These are phyloP conservation scores for Tupaia tana DNA, from an alignment of 2,113 vertebrate genomes.

Conservation along the genomic window DNA sequence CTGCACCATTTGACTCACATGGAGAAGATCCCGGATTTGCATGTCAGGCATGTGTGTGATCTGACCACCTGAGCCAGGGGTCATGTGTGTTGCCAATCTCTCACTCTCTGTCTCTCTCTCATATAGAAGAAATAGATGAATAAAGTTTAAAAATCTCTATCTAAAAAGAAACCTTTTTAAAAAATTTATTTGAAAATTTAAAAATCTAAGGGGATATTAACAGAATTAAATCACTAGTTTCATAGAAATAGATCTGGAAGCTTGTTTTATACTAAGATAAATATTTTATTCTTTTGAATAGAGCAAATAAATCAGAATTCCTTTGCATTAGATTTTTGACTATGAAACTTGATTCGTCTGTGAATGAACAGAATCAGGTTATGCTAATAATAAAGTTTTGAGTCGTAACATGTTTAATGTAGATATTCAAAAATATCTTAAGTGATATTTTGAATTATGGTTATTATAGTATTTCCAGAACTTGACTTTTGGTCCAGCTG, in stretches of 20 bases:
- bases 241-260: not conserved
- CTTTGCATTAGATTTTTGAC: not conserved
- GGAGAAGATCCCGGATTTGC: too few relatives aligned
- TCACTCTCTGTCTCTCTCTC: too few relatives aligned
- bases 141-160: too few relatives aligned
- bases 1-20: too few relatives aligned
- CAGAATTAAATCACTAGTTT: not conserved
- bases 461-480: slow-evolving; percentile 24
- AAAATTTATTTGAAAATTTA: not conserved
- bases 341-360: slow-evolving; percentile 7
- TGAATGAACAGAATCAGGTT: not conserved
- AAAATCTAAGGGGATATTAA: not conserved
- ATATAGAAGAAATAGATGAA: too few relatives aligned
- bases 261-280: not conserved
- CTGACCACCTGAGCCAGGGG: too few relatives aligned
- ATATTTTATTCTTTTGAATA: not conserved
- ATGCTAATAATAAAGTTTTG: slow-evolving; percentile 49
- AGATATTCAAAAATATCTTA: slow-evolving; percentile 8
- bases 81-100: too few relatives aligned
- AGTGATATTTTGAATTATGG: slow-evolving; percentile 7
- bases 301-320: slow-evolving; percentile 6
- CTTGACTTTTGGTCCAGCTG: not conserved
- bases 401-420: slow-evolving; percentile 1
- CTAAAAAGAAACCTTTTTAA: not conserved
- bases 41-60: too few relatives aligned